Evolutionary conservation across 92 coral and sea anemone genomes (phyloP).

Genomic region (Actinernus sp.): DNA sequence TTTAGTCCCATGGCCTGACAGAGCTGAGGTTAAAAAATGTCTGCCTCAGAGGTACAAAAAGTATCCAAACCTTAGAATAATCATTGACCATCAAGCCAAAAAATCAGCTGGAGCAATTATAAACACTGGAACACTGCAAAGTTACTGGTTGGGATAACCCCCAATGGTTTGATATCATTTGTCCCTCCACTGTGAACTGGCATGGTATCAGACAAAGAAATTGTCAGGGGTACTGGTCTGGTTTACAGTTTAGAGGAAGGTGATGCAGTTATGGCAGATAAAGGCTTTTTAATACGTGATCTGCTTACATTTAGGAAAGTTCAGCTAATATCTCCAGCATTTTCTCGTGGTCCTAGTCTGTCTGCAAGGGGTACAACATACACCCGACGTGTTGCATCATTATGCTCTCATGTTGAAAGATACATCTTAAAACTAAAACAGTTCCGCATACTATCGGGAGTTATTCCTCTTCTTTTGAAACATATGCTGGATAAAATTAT

Average conservation of each 20-base stretch:
- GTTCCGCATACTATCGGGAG: too few species aligned
- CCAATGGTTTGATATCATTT: slow-evolving; percentile 70
- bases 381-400: slow-evolving; percentile 62
- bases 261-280: slow-evolving; percentile 76
- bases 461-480: slow-evolving; percentile 28
- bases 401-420: slow-evolving; percentile 64
- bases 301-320: slow-evolving; percentile 59
- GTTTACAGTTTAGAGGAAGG: slow-evolving; percentile 58
- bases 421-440: slow-evolving; percentile 62
- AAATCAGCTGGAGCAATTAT: slow-evolving; percentile 75
- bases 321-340: slow-evolving; percentile 71
- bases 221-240: slow-evolving; percentile 63
- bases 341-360: slow-evolving; percentile 48
- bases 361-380: slow-evolving; percentile 58
- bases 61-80: slow-evolving; percentile 53
- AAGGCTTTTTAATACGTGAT: slow-evolving; percentile 52
- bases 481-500: slow-evolving; percentile 67
- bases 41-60: slow-evolving; percentile 52
- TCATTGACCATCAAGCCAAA: slow-evolving; percentile 58
- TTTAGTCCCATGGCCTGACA: slow-evolving; percentile 71
- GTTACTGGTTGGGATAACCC: slow-evolving; percentile 67
- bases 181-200: slow-evolving; percentile 74
- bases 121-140: slow-evolving; percentile 62
- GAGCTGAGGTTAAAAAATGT: slow-evolving; percentile 43
- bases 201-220: slow-evolving; percentile 63